These are phyloP conservation scores for Lynx canadensis DNA, from an alignment of 2,113 vertebrate genomes.

Conservation along the genomic window DNA sequence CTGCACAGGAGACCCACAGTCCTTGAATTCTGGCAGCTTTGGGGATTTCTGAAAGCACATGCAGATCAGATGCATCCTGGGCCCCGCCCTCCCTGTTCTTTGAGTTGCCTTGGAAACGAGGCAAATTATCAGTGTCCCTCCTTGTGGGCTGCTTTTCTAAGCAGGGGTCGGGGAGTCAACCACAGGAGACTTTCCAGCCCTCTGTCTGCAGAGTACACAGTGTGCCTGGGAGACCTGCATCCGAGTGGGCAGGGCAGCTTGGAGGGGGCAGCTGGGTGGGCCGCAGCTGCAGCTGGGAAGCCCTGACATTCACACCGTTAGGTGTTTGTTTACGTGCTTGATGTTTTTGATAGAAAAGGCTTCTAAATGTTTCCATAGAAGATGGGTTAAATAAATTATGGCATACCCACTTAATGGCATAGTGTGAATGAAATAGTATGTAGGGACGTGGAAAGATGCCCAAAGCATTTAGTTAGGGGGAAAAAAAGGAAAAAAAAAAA, in stretches of 20 bases:
- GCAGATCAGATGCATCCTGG: background rate
- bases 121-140: constrained; percentile 11
- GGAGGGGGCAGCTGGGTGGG: background rate
- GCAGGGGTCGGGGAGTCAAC: background rate
- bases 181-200: background rate
- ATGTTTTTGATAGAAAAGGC: background rate
- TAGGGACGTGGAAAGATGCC: background rate
- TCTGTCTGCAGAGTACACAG: background rate
- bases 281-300: background rate
- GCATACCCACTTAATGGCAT: background rate
- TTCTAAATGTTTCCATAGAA: background rate
- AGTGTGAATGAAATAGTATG: background rate
- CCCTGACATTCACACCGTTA: background rate
- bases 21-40: background rate
- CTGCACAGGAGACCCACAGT: background rate
- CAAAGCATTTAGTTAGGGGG: background rate
- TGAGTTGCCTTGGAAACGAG: background rate
- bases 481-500: background rate
- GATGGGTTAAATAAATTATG: background rate
- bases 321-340: background rate
- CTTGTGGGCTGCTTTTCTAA: background rate
- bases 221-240: background rate
- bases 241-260: background rate
- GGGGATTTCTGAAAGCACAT: constrained; percentile 32
- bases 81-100: constrained; percentile 10